Conservation (phyloP, 1,140 invertebrate species). For the Bombyx mandarina region DNA sequence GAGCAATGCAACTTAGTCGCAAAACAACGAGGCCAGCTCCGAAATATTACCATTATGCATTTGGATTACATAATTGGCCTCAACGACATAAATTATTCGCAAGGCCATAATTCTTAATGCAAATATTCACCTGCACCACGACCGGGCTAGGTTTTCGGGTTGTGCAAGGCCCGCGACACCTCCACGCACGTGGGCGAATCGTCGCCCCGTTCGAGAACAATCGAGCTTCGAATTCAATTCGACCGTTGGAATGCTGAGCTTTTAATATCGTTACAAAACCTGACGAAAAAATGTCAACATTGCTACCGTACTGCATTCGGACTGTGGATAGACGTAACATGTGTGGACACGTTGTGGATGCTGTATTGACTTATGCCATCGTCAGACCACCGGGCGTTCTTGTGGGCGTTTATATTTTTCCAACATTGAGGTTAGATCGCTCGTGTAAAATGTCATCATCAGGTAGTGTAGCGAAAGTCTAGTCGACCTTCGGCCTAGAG, state of each 20-base stretch:
- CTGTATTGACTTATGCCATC: not conserved
- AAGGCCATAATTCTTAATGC: conserved; percentile 27
- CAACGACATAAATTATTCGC: conserved; percentile 5
- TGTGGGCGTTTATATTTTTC: conserved; percentile 59
- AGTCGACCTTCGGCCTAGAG: conserved; percentile 59
- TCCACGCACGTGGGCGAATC: conserved; percentile 44
- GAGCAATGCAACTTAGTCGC: too few relatives aligned
- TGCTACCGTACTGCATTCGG: conserved; percentile 45
- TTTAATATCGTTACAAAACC: conserved; percentile 60
- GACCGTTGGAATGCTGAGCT: conserved; percentile 47
- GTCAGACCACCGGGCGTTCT: conserved; percentile 22
- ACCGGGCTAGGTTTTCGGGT: conserved; percentile 20
- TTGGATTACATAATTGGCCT: too few relatives aligned
- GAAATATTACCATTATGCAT: too few relatives aligned
- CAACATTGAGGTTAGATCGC: conserved; percentile 33
- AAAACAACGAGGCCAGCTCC: too few relatives aligned
- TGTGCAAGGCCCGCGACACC: conserved; percentile 41
- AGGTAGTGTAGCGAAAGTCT: conserved; percentile 56
- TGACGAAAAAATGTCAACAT: conserved; percentile 60
- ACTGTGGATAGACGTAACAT: conserved; percentile 46
- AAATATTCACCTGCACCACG: conserved; percentile 48
- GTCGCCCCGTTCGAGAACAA: conserved; percentile 45
- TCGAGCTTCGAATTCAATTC: conserved; percentile 41
- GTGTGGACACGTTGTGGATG: conserved; percentile 17
- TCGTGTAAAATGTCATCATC: conserved; percentile 32